These are phyloP conservation scores for Limanda limanda DNA, from an alignment of 2,113 vertebrate species.

Conservation along the genomic window DNA sequence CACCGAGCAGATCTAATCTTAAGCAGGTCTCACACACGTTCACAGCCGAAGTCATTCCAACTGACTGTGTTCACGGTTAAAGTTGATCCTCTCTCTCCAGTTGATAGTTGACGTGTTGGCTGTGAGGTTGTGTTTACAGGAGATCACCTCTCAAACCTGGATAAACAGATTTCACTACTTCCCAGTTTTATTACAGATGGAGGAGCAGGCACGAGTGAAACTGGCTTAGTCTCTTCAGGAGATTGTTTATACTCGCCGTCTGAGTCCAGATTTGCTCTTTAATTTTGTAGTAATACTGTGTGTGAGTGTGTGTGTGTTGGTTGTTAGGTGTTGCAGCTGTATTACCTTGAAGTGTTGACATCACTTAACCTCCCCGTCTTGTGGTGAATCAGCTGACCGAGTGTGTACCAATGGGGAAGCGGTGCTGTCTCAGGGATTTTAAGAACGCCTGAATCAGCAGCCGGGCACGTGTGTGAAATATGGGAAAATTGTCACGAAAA, in stretches of 20 bases:
- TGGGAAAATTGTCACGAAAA: conserved; percentile 3
- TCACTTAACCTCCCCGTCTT: conserved; percentile 33
- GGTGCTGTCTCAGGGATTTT: conserved; percentile 67
- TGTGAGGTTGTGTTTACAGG: conserved; percentile 16
- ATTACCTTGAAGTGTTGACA: conserved; percentile 36
- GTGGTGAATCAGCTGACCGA: conserved; percentile 68
- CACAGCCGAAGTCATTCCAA: neutral
- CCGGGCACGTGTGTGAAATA: neutral
- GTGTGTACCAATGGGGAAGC: conserved; percentile 46
- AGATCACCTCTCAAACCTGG: conserved; percentile 30
- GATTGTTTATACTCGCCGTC: conserved; percentile 24
- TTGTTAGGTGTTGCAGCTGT: conserved; percentile 9
- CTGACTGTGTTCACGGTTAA: neutral
- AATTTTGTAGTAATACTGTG: neutral
- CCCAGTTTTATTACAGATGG: conserved; percentile 28
- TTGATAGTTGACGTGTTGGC: neutral
- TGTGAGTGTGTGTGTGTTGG: conserved; percentile 16
- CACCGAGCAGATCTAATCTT: conserved; percentile 53
- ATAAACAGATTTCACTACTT: conserved; percentile 28
- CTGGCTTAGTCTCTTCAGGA: conserved; percentile 9
- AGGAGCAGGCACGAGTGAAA: neutral
- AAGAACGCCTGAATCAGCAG: conserved; percentile 68
- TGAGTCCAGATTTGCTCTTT: conserved; percentile 23
- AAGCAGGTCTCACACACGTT: conserved; percentile 10
- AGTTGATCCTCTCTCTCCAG: neutral